Conservation (phyloP, 2,113 vertebrate genomes). For the Capreolus pygargus region DNA sequence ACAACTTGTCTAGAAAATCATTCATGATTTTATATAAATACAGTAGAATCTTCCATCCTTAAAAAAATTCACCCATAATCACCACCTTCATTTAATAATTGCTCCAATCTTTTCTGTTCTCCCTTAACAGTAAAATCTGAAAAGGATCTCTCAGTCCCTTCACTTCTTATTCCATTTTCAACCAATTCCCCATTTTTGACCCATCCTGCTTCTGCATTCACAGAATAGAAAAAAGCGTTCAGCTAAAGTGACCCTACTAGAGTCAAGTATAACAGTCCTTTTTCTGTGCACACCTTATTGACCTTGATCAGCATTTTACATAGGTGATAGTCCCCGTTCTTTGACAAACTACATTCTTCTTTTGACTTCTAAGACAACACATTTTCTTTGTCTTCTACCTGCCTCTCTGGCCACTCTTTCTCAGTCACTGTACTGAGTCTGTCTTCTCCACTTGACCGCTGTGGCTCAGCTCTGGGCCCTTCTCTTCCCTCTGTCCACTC, state of each 20-base stretch:
- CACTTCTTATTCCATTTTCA: neutral
- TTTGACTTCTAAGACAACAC: neutral
- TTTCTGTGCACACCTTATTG: neutral
- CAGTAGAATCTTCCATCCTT: neutral
- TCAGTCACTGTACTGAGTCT: neutral
- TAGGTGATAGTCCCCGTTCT: neutral
- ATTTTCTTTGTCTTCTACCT: neutral
- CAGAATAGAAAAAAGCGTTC: neutral
- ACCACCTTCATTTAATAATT: neutral
- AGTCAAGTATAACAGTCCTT: neutral
- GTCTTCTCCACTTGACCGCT: neutral
- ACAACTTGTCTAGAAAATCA: neutral
- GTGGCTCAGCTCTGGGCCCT: neutral
- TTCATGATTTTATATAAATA: neutral
- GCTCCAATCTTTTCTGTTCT: neutral
- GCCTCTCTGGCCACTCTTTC: neutral
- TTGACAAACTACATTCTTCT: neutral
- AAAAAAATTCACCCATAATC: neutral
- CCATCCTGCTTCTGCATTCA: neutral
- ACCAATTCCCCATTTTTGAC: neutral
- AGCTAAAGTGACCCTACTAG: neutral
- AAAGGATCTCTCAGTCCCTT: neutral
- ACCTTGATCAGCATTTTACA: neutral
- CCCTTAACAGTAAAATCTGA: neutral
- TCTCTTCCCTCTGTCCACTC: neutral